phyloP scores from a whole-genome alignment of 1,140 invertebrate genomes.

The Pachypeltis micranthus region DNA sequence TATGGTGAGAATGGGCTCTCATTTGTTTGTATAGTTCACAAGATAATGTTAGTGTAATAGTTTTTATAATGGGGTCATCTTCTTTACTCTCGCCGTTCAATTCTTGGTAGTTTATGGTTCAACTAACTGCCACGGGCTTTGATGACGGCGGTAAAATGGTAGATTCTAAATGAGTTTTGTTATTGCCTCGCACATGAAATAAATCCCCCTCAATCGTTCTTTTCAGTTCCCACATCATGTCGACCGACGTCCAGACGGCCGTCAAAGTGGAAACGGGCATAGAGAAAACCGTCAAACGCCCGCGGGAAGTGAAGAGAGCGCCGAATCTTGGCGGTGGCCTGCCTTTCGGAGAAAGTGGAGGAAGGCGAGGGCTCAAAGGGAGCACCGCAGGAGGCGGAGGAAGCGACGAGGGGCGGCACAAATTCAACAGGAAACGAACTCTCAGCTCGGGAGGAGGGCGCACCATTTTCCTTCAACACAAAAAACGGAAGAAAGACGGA shows the following conservation, averaged over 20 bases:
- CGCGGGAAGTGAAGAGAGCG: background rate
- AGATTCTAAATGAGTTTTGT: too few relatives aligned
- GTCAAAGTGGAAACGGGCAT: conserved; percentile 11
- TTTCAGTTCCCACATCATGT: conserved; percentile 5
- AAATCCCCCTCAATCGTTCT: too few relatives aligned
- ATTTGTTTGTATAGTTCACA: too few relatives aligned
- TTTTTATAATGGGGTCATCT: too few relatives aligned
- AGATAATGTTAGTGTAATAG: too few relatives aligned
- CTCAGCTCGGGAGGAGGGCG: conserved; percentile 17
- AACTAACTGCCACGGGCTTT: too few relatives aligned
- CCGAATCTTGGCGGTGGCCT: background rate
- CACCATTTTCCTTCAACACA: conserved; percentile 35
- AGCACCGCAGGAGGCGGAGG: background rate
- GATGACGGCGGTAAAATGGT: too few relatives aligned
- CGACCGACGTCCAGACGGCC: conserved; percentile 16
- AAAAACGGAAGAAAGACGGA: conserved; percentile 56
- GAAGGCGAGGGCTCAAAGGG: background rate
- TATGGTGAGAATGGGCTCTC: too few relatives aligned
- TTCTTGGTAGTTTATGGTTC: too few relatives aligned
- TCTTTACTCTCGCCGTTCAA: too few relatives aligned
- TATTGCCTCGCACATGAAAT: too few relatives aligned
- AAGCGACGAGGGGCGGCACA: background rate
- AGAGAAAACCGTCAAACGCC: background rate
- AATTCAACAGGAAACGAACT: conserved; percentile 11
- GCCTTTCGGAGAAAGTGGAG: background rate